Conservation (phyloP, 1,140 invertebrate genomes). For the Cardiocondyla obscurior region DNA sequence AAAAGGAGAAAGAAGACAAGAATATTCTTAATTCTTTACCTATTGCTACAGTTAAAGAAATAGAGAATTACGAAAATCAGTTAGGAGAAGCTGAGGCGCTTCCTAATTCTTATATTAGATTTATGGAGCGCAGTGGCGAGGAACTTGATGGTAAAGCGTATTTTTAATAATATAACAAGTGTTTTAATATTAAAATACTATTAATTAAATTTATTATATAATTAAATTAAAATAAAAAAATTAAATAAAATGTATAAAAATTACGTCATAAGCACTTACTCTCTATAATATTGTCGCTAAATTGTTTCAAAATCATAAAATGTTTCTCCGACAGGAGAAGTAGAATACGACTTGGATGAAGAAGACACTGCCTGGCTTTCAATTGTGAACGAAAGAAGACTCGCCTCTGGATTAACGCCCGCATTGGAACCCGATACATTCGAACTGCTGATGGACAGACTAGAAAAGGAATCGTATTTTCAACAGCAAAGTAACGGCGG, state of each 20-base stretch:
- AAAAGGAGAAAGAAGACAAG: conserved; percentile 81
- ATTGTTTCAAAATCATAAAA: conserved; percentile 51
- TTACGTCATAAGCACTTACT: not conserved
- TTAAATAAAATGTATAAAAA: too few species aligned
- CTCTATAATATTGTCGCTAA: not conserved
- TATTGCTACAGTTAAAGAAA: conserved; percentile 91
- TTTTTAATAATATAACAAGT: not conserved
- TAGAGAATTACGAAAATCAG: conserved; percentile 89
- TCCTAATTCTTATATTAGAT: conserved; percentile 93
- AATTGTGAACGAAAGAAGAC: conserved; percentile 93
- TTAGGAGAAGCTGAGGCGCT: conserved; percentile 91
- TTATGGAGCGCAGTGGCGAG: conserved; percentile 97
- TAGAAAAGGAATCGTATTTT: conserved; percentile 99
- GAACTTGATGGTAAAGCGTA: conserved; percentile 92
- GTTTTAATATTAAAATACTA: not conserved
- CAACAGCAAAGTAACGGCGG: conserved; percentile 89
- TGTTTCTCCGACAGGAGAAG: conserved; percentile 84
- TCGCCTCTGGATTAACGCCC: conserved; percentile 87
- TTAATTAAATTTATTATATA: too few species aligned
- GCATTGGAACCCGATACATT: conserved; percentile 93
- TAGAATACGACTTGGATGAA: conserved; percentile 99
- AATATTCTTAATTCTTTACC: conserved; percentile 86
- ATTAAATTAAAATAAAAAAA: too few species aligned
- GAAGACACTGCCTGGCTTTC: conserved; percentile 97
- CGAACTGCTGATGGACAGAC: conserved; percentile 97